These are phyloP conservation scores for Glossosoma conforme DNA, from an alignment of 1,140 invertebrate species.

Conservation along the genomic window DNA sequence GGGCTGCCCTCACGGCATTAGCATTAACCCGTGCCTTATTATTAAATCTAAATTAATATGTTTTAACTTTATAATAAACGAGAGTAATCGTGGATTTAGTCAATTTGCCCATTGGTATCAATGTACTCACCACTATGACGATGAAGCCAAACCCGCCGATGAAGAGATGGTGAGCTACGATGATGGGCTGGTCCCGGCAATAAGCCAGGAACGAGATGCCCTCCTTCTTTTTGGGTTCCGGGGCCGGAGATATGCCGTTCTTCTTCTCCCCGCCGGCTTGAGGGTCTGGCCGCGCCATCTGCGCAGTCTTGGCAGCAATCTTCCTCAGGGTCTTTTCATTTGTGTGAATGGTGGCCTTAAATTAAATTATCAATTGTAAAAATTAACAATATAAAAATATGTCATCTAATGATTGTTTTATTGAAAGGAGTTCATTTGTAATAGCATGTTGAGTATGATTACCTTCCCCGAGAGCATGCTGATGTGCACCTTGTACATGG, in stretches of 20 bases:
- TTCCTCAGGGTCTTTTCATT: conserved; percentile 19
- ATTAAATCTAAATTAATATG: no score
- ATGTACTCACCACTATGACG: conserved; percentile 62
- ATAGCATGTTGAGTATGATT: neutral
- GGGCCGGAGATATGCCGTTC: conserved; percentile 36
- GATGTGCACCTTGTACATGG: conserved; percentile 60
- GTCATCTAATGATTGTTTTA: neutral
- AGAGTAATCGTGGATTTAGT: neutral
- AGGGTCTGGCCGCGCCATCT: neutral
- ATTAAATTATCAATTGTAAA: neutral
- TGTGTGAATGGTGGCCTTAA: conserved; percentile 6
- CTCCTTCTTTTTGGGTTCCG: conserved; percentile 1
- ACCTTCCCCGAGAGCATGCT: conserved; percentile 39
- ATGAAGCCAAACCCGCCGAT: conserved; percentile 66
- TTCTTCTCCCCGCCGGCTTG: neutral
- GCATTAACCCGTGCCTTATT: no score
- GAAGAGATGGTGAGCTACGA: conserved; percentile 67
- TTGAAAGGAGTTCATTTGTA: neutral
- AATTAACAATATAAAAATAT: conserved; percentile 2
- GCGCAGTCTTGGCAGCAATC: neutral
- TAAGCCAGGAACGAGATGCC: conserved; percentile 50
- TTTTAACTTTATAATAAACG: neutral
- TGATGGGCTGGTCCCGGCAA: conserved; percentile 57
- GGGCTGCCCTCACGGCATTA: no score
- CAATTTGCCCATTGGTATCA: neutral